Conservation (phyloP, 2,113 vertebrate genomes). For the Charadrius vociferus region DNA sequence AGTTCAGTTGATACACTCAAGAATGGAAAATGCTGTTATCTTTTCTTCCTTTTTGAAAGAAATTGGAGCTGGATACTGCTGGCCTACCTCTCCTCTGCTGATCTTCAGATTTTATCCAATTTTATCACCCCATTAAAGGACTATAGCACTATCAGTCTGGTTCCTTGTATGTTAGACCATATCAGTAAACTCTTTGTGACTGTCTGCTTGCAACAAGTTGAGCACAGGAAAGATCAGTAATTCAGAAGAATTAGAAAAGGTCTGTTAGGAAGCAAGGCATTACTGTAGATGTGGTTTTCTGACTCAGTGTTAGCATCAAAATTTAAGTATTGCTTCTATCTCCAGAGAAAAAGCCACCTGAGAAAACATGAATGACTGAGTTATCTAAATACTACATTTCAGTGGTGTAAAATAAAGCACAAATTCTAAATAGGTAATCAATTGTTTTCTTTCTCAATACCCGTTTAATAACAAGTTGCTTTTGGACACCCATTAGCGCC, state of each 20-base stretch:
- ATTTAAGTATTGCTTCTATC: constrained; percentile 5
- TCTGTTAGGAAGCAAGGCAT: constrained; percentile 48
- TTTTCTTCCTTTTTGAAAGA: constrained; percentile 26
- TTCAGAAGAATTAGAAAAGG: constrained; percentile 50
- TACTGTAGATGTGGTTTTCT: constrained; percentile 1
- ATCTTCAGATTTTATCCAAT: constrained; percentile 18
- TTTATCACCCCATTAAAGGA: constrained; percentile 51
- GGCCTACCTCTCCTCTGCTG: constrained; percentile 52
- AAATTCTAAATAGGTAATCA: background rate
- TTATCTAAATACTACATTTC: background rate
- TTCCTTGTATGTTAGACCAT: constrained; percentile 22
- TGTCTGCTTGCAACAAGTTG: constrained; percentile 27
- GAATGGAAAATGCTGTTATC: background rate
- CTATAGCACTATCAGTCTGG: constrained; percentile 41
- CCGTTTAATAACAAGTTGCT: background rate
- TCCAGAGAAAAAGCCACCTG: constrained; percentile 32
- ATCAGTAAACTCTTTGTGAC: constrained; percentile 25
- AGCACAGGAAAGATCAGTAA: constrained; percentile 45
- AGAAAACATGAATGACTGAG: constrained; percentile 12
- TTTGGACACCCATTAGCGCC: background rate
- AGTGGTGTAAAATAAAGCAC: background rate
- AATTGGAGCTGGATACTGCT: constrained; percentile 18
- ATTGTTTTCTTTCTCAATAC: background rate
- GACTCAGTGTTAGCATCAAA: background rate
- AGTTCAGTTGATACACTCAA: constrained; percentile 24